Conservation (phyloP, 2,113 vertebrate species). For the Oreochromis niloticus region DNA sequence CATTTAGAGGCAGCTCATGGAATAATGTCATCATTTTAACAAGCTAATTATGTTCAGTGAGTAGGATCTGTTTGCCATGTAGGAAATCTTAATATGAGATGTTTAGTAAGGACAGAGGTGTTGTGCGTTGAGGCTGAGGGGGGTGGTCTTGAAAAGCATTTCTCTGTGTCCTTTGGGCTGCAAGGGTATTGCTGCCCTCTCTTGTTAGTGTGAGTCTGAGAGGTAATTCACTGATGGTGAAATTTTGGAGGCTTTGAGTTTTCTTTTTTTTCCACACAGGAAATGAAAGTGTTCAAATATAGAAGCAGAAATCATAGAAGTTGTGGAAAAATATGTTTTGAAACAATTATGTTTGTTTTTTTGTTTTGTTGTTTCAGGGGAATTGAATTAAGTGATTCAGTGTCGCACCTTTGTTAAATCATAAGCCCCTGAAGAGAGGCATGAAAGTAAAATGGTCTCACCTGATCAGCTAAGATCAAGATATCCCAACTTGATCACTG, state of each 20-base stretch:
- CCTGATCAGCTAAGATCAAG: not conserved
- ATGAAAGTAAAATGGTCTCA: not conserved
- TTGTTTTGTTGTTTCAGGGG: not conserved
- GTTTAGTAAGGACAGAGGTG: conserved; percentile 16
- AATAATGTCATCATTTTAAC: not conserved
- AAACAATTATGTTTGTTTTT: not conserved
- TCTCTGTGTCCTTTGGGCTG: conserved; percentile 55
- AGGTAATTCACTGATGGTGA: conserved; percentile 11
- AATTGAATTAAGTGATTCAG: not conserved
- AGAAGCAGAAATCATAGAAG: not conserved
- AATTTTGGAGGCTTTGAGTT: not conserved
- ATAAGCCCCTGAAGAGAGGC: not conserved
- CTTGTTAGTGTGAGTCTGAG: not conserved
- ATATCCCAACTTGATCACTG: not conserved
- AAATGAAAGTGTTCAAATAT: not conserved
- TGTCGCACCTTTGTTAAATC: not conserved
- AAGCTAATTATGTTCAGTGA: not conserved
- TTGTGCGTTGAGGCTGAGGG: not conserved
- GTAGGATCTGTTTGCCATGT: not conserved
- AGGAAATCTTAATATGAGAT: conserved; percentile 7
- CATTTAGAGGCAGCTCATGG: not conserved
- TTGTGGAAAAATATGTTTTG: not conserved
- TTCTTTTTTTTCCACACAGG: not conserved
- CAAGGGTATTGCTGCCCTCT: conserved; percentile 50
- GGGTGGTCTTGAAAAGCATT: conserved; percentile 32